A percentile compares a stretch with the other conserved stretches of the same genome.
Conservation (phyloP, 2,797 vertebrate species). For the Centropyge bicolor region DNA sequence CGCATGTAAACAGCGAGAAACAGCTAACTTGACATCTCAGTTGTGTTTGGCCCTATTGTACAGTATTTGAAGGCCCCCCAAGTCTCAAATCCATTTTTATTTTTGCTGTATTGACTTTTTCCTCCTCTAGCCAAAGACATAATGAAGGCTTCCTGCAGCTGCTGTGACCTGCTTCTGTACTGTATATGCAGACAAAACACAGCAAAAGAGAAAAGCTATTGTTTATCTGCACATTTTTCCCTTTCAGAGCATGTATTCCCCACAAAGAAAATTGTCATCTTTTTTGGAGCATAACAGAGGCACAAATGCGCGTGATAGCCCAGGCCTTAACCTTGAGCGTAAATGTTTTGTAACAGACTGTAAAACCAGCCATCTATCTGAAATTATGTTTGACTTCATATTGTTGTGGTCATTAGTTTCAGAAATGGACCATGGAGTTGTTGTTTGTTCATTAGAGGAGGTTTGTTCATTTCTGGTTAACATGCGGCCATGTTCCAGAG, state of each 20-base stretch:
- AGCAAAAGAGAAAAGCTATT: slow-evolving; percentile 63
- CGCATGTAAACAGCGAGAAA: slow-evolving; percentile 65
- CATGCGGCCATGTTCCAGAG: slow-evolving; percentile 71
- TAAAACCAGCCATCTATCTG: slow-evolving; percentile 54
- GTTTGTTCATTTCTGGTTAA: slow-evolving; percentile 80
- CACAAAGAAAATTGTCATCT: slow-evolving; percentile 62
- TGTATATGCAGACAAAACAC: slow-evolving; percentile 79
- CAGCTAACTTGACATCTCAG: slow-evolving; percentile 75
- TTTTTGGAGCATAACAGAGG: slow-evolving; percentile 55
- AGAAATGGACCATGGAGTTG: slow-evolving; percentile 74
- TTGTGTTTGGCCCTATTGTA: slow-evolving; percentile 73
- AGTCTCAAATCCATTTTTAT: slow-evolving; percentile 85
- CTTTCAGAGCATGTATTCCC: slow-evolving; percentile 42
- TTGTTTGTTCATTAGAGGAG: slow-evolving; percentile 78
- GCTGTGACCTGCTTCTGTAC: slow-evolving; percentile 78
- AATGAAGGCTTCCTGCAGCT: slow-evolving; percentile 83
- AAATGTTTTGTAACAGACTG: slow-evolving; percentile 57
- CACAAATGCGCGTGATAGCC: slow-evolving; percentile 43
- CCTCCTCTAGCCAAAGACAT: slow-evolving; percentile 80
- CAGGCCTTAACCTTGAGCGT: slow-evolving; percentile 65
- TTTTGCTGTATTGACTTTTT: slow-evolving; percentile 85
- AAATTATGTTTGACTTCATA: slow-evolving; percentile 63
- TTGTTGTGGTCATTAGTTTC: slow-evolving; percentile 71
- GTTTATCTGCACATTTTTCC: slow-evolving; percentile 65
- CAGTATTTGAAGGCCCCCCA: slow-evolving; percentile 81